These are phyloP conservation scores for Chaenocephalus aceratus DNA, from an alignment of 2,113 vertebrate species.

Conservation along the genomic window DNA sequence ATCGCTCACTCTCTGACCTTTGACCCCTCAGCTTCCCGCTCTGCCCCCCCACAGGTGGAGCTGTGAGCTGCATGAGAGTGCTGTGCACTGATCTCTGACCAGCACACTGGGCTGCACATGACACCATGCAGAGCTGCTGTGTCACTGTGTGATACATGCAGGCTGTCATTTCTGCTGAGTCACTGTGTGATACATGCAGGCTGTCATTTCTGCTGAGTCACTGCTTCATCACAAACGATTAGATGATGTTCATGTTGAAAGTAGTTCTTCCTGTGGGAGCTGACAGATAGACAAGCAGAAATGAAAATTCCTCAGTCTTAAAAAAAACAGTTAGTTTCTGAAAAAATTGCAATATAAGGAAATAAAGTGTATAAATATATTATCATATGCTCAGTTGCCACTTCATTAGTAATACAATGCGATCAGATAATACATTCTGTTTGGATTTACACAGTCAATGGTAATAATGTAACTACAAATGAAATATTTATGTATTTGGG, in stretches of 20 bases:
- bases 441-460: no score
- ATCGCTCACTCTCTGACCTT: constrained; percentile 28
- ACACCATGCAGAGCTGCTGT: background rate
- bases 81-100: constrained; percentile 54
- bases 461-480: no score
- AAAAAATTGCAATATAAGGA: no score
- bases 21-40: constrained; percentile 46
- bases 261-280: background rate
- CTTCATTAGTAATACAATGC: background rate
- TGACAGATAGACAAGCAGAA: background rate
- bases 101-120: constrained; percentile 10
- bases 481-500: no score
- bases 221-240: constrained; percentile 2
- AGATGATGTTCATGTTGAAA: background rate
- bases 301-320: background rate
- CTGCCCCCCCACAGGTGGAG: constrained; percentile 36
- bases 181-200: no score
- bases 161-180: background rate
- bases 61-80: constrained; percentile 76
- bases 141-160: constrained; percentile 4
- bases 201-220: constrained; percentile 12
- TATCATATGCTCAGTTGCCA: background rate
- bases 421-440: no score
- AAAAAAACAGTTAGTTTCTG: background rate
- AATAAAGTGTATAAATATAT: no score